These are phyloP conservation scores for Andrena haemorrhoa DNA, from an alignment of 2,888 invertebrate species.

Conservation along the genomic window DNA sequence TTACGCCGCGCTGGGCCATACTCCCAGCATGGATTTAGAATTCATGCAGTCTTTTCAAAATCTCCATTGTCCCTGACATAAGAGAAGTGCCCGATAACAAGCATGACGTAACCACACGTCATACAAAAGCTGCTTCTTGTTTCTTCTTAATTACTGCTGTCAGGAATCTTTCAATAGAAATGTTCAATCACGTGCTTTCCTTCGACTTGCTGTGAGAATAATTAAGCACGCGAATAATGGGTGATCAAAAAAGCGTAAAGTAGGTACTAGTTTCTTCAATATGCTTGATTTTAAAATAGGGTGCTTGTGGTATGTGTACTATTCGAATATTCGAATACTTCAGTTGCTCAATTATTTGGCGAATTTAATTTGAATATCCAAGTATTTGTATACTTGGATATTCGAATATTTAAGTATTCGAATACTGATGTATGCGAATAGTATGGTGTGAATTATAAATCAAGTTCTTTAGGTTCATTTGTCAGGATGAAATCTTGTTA, in stretches of 20 bases:
- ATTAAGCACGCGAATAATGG: neutral
- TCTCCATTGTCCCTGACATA: constrained; percentile 75
- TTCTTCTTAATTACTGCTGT: constrained; percentile 54
- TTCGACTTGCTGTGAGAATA: neutral
- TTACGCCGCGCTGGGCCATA: constrained; percentile 80
- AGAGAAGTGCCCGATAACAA: constrained; percentile 66
- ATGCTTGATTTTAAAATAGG: neutral
- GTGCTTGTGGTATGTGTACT: neutral
- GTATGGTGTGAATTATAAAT: too few species aligned
- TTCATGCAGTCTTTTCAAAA: constrained; percentile 82
- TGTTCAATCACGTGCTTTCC: constrained; percentile 7
- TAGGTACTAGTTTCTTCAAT: neutral
- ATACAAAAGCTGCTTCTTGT: constrained; percentile 53
- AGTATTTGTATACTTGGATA: too few species aligned
- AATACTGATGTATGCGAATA: too few species aligned
- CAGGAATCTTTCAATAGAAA: constrained; percentile 28
- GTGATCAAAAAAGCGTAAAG: neutral
- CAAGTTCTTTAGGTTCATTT: too few species aligned
- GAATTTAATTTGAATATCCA: too few species aligned
- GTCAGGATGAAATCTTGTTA: too few species aligned
- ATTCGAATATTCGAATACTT: too few species aligned
- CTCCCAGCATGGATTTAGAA: constrained; percentile 79
- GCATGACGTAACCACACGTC: constrained; percentile 65
- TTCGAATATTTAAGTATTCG: too few species aligned
- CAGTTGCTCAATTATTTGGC: too few species aligned